Conservation (phyloP, 2,113 vertebrate genomes). For the Marcusenius ussheri region DNA sequence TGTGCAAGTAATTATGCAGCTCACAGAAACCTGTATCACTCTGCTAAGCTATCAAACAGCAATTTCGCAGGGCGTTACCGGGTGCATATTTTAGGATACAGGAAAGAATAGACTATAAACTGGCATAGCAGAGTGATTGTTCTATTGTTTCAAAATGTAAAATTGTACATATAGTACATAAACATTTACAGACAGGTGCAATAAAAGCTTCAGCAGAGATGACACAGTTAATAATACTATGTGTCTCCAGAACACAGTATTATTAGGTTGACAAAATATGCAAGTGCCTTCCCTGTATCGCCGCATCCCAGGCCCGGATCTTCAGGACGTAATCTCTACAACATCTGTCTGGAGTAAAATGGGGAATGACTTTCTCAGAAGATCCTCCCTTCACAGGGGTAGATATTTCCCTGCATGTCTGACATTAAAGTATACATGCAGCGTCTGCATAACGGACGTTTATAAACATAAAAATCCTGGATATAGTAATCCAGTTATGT, state of each 20-base stretch:
- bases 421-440: not conserved
- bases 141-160: not conserved
- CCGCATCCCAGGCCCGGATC: constrained; percentile 16
- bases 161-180: not conserved
- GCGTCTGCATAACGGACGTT: constrained; percentile 7
- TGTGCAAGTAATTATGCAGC: not conserved
- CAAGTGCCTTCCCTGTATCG: constrained; percentile 20
- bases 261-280: constrained; percentile 14
- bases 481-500: not conserved
- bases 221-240: not conserved
- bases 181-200: not conserved
- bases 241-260: not conserved
- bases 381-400: constrained; percentile 18
- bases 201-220: not conserved
- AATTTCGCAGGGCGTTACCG: not conserved
- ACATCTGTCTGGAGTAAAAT: constrained; percentile 39
- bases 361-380: constrained; percentile 13
- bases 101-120: not conserved
- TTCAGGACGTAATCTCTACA: constrained; percentile 42
- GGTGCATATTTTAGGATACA: not conserved
- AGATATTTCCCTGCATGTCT: constrained; percentile 22
- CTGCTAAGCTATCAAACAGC: not conserved
- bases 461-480: not conserved
- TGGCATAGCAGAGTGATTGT: not conserved
- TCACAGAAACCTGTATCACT: not conserved